Base-by-base conservation (phyloP, 2,797 vertebrate genomes). In the Anguilla obscura region DNA sequence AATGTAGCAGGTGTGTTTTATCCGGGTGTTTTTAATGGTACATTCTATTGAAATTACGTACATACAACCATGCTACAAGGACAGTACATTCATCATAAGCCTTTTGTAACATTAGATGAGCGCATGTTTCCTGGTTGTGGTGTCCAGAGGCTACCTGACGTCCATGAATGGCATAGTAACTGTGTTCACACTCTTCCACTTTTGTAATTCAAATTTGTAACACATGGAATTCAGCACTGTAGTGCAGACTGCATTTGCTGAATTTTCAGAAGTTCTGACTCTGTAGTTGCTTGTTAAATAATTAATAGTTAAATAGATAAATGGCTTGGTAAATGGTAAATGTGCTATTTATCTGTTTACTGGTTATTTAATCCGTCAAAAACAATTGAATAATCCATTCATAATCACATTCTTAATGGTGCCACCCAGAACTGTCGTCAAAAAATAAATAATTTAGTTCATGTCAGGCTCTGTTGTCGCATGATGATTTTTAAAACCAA, bases 351-450 rank as follows among this genome's bases (percentile, higher is more conserved):
- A 71, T 71, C 69, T 33, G 30, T 71, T 95, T 95, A 95, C n/a
- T 93, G 95, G 96, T 56, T 56, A 96, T 96, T 95, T 95, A 95
- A 95, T 93, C 93, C 95, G 94, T 96, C 94, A 94, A 93, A 94
- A 93, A 94, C 94, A 95, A 95, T 89, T 95, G 94, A 94, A 95
- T 95, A 96, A 96, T 96, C 96, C 95, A 95, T 95, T 94, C 10
- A 9, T 71, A 6, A 27, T 71, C n/a, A n/a, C 24, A 27, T 69
- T 69, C 3, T 69, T 21, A n/a, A 27, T 69, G 24, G 63, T 27
- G 24, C 24, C n/a, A 27, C 63, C 24, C 21, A 27, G 63, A 69
- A 69, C 63, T 69, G 63, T 1, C 8, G 9, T 12, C 30, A 14
- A 33, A 33, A 7, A 27, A 21, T 10, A 9, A 12, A 21, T 33